These are phyloP conservation scores for human DNA, from an alignment of 2,113 vertebrate species.

Conservation along the genomic window DNA sequence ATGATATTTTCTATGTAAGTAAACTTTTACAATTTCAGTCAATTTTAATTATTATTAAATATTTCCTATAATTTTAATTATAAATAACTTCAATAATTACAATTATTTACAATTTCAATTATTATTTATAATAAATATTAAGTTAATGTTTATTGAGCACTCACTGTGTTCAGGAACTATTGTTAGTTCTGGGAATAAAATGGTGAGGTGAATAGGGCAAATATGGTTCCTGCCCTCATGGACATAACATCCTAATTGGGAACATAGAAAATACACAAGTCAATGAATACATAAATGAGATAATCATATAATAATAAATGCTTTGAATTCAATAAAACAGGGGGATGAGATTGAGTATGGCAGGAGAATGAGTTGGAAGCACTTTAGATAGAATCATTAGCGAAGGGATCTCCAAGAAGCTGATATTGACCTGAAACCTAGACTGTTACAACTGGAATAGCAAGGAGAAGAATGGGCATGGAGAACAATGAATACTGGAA, in stretches of 20 bases:
- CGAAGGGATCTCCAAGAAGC: background rate
- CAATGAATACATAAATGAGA: conserved; percentile 34
- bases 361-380: background rate
- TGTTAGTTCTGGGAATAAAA: background rate
- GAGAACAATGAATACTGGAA: background rate
- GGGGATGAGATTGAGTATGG: background rate
- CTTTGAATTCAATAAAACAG: background rate
- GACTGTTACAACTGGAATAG: background rate
- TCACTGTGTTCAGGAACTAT: background rate
- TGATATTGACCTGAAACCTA: conserved; percentile 12
- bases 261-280: conserved; percentile 22
- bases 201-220: background rate
- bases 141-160: background rate
- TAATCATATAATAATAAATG: background rate
- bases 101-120: conserved; percentile 14
- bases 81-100: background rate
- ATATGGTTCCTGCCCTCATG: background rate
- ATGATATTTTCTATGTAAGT: background rate
- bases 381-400: background rate
- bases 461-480: background rate
- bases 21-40: background rate
- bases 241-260: background rate
- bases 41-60: background rate
- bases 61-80: too few relatives aligned
- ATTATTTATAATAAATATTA: background rate